phyloP scores from a whole-genome alignment of 2,113 vertebrate species.

The Proterorhinus semilunaris region DNA sequence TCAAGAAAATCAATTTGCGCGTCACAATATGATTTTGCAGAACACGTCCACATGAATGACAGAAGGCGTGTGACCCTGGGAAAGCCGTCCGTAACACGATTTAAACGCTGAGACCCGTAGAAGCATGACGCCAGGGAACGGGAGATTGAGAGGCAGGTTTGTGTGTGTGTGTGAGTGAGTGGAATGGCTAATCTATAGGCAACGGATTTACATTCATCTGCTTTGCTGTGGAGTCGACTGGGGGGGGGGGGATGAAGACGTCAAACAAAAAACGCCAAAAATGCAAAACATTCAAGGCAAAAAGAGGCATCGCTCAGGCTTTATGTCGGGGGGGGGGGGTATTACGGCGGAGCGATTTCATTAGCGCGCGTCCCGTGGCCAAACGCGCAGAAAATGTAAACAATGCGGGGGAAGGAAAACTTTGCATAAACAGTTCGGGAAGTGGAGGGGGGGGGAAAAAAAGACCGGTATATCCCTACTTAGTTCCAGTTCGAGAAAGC shows the following conservation, averaged over 20 bases:
- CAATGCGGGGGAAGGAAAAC: constrained; percentile 2
- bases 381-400: neutral
- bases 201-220: constrained; percentile 66
- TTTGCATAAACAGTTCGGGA: constrained; percentile 4
- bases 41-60: too few species aligned
- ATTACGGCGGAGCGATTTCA: constrained; percentile 25
- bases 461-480: constrained; percentile 32
- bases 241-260: constrained; percentile 52
- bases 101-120: constrained; percentile 57
- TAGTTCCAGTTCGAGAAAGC: constrained; percentile 35
- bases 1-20: neutral
- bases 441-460: neutral
- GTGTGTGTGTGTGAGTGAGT: constrained; percentile 43
- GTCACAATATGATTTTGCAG: neutral
- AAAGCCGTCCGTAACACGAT: constrained; percentile 41
- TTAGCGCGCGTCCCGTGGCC: neutral
- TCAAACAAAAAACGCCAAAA: constrained; percentile 32
- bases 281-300: neutral
- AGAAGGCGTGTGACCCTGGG: neutral
- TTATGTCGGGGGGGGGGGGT: constrained; percentile 19
- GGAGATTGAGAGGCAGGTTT: constrained; percentile 34
- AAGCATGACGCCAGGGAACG: constrained; percentile 43
- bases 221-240: constrained; percentile 46
- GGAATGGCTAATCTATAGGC: constrained; percentile 67
- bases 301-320: constrained; percentile 41